Percentiles rank a stretch among this genome's conserved stretches.
Evolutionary conservation across 2,113 vertebrate species (phyloP).

Genomic region (Anguilla rostrata): DNA sequence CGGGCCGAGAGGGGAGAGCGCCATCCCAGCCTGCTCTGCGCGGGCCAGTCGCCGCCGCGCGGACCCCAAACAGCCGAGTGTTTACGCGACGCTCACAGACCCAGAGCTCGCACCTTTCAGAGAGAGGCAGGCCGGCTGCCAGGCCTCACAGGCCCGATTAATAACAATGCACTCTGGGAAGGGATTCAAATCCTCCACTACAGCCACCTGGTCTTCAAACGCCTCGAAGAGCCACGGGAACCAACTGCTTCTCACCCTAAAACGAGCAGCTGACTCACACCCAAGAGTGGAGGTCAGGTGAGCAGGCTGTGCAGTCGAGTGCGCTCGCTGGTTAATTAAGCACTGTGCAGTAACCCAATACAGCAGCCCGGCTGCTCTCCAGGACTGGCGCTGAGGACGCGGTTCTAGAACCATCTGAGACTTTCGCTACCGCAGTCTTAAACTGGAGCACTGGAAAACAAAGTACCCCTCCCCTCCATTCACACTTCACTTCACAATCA

Average conservation of each 20-base stretch:
- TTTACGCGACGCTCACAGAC: not conserved
- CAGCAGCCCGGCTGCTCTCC: too few relatives aligned
- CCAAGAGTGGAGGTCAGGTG: not conserved
- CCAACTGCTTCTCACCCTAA: not conserved
- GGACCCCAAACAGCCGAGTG: not conserved
- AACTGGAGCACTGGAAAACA: too few relatives aligned
- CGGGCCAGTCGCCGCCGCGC: not conserved
- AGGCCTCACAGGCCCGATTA: not conserved
- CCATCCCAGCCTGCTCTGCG: not conserved
- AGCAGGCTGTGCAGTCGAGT: too few relatives aligned
- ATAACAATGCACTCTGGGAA: not conserved
- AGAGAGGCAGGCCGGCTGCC: not conserved
- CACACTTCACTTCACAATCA: constrained; percentile 13
- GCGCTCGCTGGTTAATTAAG: too few relatives aligned
- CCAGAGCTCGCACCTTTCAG: not conserved
- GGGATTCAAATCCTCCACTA: not conserved
- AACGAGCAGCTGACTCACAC: not conserved
- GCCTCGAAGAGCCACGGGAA: not conserved
- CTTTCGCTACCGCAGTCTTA: too few relatives aligned
- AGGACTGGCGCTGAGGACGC: too few relatives aligned
- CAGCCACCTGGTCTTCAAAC: not conserved
- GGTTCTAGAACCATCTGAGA: too few relatives aligned
- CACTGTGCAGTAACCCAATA: too few relatives aligned
- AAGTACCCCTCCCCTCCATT: constrained; percentile 16
- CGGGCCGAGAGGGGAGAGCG: not conserved